Evolutionary conservation across 2,888 invertebrate genomes (phyloP), one percentile per base, ranked within the genome.

Genomic region (Eupithecia insigniata): DNA sequence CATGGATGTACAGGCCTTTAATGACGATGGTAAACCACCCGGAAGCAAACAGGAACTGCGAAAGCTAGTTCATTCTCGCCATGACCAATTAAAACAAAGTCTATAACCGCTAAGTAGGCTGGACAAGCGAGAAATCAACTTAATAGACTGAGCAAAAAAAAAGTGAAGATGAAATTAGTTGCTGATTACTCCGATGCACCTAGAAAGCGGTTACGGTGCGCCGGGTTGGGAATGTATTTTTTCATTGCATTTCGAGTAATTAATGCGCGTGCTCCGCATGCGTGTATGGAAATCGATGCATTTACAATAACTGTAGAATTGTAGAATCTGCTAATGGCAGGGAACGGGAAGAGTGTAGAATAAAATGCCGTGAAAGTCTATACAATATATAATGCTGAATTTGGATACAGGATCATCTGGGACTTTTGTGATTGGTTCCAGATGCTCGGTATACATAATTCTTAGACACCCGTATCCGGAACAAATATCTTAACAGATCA

Each of bases 61-160:
- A 78, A 79, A 79, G 75, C 69, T 67, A 69, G 73, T 66, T 61
- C 60, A 62, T 55, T 55, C 72, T 73, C 69, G 73, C 75, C 73
- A 74, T 46, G 71, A 65, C 76, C 83, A 89, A 92, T 91, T 91
- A 91, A 78, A 76, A 77, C 89, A 89, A 88, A 84, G 79, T 82
- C 81, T 83, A 81, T 70, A 72, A 72, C 78, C 73, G 75, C 71
- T 75, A 88, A 87, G 85, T 88, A 83, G 88, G 87, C 82, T 85
- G 84, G 75, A 77, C 73, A 32, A 75, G 78, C 83, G 84, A 89
- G 90, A 88, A 85, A 87, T 89, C 84, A 85, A 88, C 76, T 91
- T 89, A 94, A 93, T 94, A 93, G 93, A 93, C 84, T 91, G 89
- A 89, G 83, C 82, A 86, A 87, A 88, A 92, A n/a, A 85, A 92